Base-by-base conservation (phyloP, 2,888 invertebrate species). In the Ormia ochracea region DNA sequence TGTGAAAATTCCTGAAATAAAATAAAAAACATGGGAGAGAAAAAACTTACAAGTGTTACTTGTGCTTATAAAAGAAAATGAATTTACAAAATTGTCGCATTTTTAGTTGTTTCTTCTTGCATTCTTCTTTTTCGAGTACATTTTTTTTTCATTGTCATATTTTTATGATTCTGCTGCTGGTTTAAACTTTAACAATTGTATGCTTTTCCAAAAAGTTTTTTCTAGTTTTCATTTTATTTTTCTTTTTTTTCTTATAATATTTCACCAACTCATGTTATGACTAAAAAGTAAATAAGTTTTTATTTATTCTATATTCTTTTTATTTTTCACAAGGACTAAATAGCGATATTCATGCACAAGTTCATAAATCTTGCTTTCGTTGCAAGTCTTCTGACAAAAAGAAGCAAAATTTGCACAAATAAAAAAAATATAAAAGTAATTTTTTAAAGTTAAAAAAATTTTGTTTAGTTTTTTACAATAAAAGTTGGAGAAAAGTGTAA, bases 51-150 rank as follows among this genome's bases (percentile, higher is more conserved):
- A 76, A 80, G 76, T 73, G 80, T 80, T 54, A 68, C 66, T 80
- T 72, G 75, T 72, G 61, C 69, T 48, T 56, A 63, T 54, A 61
- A 76, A 76, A 68, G 56, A 63, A 76, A 76, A 80, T 73, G 76
- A 72, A 76, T 76, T 80, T 72, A 76, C 66, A 80, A 80, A 75
- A 80, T 76, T 80, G 80, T 80, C 80, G 80, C 80, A 76, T 23
- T 77, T 69, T 69, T 31, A 59, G 59, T 58, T 61, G 48, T 52
- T 76, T 69, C 43, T 66, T 58, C 41, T 50, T 19, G 43, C 33
- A 52, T 52, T 59, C 48, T 76, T 56, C 31, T 65, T 54, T 61
- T 50, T 28, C 7, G 14, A 9, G 2, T 28, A 6, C 28, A n/a
- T 19, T 31, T 12, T 36, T 31, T 17, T 23, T 26, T 21, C 6